Evolutionary conservation across 2,797 vertebrate species (phyloP).

Genomic region (Silurus lanzhouensis): DNA sequence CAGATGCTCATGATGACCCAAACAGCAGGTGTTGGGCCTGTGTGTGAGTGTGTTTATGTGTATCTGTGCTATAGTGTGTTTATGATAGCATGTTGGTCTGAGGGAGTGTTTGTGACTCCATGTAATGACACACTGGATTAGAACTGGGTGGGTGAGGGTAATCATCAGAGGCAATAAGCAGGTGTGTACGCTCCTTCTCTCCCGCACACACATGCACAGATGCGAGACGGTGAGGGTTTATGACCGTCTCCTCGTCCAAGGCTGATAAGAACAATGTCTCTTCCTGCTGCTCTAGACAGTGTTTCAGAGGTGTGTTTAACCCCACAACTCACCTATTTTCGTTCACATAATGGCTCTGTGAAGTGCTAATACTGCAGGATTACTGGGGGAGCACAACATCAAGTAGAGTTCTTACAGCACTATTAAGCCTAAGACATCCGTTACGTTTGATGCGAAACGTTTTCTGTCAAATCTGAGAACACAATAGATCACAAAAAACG

Average conservation of each 20-base stretch:
- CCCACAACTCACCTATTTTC: constrained; percentile 12
- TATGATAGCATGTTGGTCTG: constrained; percentile 30
- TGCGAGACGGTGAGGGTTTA: constrained; percentile 41
- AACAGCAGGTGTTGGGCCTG: constrained; percentile 38
- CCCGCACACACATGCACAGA: constrained; percentile 30
- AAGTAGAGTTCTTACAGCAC: constrained; percentile 31
- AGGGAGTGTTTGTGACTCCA: constrained; percentile 42
- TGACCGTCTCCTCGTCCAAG: constrained; percentile 32
- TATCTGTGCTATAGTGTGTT: constrained; percentile 25
- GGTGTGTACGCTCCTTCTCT: constrained; percentile 33
- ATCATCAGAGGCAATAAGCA: constrained; percentile 56
- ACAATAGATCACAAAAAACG: constrained; percentile 1
- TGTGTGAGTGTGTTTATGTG: constrained; percentile 17
- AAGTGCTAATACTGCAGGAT: constrained; percentile 31
- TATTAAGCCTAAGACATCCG: constrained; percentile 35
- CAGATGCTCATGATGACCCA: constrained; percentile 38
- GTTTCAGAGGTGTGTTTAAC: constrained; percentile 20
- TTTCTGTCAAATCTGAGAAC: neutral
- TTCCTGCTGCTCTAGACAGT: constrained; percentile 29
- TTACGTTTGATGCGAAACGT: constrained; percentile 17
- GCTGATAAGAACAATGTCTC: constrained; percentile 53
- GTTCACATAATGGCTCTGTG: constrained; percentile 16
- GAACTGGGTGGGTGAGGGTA: constrained; percentile 38
- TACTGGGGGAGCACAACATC: constrained; percentile 8
- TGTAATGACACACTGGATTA: constrained; percentile 48